Evolutionary conservation across 2,888 invertebrate species (phyloP).

Genomic region (Torymus texanus): DNA sequence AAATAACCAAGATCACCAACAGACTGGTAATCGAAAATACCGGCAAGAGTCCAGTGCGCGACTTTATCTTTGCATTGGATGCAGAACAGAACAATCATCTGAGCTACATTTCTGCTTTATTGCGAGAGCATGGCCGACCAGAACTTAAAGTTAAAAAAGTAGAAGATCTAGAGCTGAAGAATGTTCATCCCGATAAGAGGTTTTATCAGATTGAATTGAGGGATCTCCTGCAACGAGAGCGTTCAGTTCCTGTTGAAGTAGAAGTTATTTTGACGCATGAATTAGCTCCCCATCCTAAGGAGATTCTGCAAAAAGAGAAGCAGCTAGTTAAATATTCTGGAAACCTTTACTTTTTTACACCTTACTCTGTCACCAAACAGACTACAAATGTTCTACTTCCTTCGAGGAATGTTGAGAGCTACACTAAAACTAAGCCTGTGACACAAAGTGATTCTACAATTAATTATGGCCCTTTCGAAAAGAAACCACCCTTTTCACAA

Average conservation of each 20-base stretch:
- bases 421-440: constrained; percentile 88
- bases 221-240: constrained; percentile 79
- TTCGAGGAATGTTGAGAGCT: constrained; percentile 88
- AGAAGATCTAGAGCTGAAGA: constrained; percentile 72
- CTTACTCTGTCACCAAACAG: constrained; percentile 88
- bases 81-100: constrained; percentile 80
- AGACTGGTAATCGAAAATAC: constrained; percentile 90
- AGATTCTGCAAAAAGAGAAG: constrained; percentile 94
- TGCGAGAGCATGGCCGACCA: constrained; percentile 71
- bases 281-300: constrained; percentile 88
- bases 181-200: constrained; percentile 75
- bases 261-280: constrained; percentile 87
- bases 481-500: constrained; percentile 79
- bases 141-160: constrained; percentile 74
- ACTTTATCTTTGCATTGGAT: constrained; percentile 84
- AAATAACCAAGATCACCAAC: constrained; percentile 88
- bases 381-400: constrained; percentile 87
- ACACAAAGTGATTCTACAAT: constrained; percentile 87
- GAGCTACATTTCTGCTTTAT: constrained; percentile 83
- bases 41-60: constrained; percentile 83
- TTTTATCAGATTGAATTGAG: constrained; percentile 80
- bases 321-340: constrained; percentile 93
- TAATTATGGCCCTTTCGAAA: constrained; percentile 91
- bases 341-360: constrained; percentile 88
- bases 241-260: constrained; percentile 79